Conservation (phyloP, 2,113 vertebrate genomes). For the Ochotona curzoniae region DNA sequence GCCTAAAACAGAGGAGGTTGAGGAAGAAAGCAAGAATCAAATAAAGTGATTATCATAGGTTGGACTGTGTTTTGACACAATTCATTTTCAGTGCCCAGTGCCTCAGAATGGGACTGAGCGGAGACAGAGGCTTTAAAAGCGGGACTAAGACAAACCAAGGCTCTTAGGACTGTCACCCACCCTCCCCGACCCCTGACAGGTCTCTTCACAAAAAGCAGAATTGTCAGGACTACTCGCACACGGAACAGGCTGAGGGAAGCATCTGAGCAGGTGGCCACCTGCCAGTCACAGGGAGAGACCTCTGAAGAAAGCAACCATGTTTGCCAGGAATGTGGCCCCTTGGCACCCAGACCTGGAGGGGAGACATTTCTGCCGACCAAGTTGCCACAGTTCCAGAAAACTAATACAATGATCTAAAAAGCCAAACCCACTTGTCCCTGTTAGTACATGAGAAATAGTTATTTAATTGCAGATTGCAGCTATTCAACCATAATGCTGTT, state of each 20-base stretch:
- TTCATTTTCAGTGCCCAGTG: not conserved
- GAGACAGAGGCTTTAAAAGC: not conserved
- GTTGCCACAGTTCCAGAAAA: not conserved
- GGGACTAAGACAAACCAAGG: not conserved
- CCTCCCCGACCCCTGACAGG: not conserved
- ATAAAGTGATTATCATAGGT: not conserved
- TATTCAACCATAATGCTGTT: not conserved
- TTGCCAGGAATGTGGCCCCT: not conserved
- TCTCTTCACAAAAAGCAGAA: not conserved
- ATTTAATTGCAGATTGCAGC: not conserved
- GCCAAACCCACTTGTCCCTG: not conserved
- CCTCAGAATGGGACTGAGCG: not conserved
- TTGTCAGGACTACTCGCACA: no score
- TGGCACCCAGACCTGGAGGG: not conserved
- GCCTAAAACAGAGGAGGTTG: conserved; percentile 85
- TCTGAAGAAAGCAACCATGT: not conserved
- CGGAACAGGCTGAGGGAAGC: rapidly evolving
- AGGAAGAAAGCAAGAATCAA: conserved; percentile 62
- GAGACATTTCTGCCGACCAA: not conserved
- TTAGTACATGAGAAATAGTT: not conserved
- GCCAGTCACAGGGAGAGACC: not conserved
- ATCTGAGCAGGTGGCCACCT: not conserved
- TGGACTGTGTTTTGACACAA: not conserved
- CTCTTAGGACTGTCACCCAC: not conserved
- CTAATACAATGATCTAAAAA: not conserved